A percentile compares a stretch with the other conserved stretches of the same genome.
Conservation (phyloP, 2,113 vertebrate species). For the Lichenostomus cassidix region DNA sequence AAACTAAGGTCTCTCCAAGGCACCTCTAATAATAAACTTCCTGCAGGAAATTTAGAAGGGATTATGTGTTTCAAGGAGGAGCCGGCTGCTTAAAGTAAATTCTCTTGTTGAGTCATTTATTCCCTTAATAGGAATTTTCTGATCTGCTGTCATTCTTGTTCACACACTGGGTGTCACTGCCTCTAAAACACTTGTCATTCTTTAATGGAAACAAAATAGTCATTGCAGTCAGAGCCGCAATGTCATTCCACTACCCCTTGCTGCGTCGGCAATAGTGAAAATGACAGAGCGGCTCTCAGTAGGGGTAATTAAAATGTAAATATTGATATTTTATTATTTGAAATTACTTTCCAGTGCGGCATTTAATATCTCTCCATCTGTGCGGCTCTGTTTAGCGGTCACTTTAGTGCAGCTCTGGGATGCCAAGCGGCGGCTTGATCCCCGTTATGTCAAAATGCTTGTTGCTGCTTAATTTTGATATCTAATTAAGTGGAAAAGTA, state of each 20-base stretch:
- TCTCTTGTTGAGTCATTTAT: conserved; percentile 79
- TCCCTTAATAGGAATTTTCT: conserved; percentile 85
- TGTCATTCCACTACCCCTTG: conserved; percentile 84
- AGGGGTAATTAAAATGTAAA: conserved; percentile 99
- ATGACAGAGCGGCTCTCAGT: conserved; percentile 86
- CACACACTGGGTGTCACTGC: conserved; percentile 80
- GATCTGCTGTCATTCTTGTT: conserved; percentile 82
- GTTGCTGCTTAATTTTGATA: conserved; percentile 93
- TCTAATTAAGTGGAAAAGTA: conserved; percentile 97
- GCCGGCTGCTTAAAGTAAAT: conserved; percentile 61
- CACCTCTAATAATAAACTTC: conserved; percentile 72
- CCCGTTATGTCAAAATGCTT: conserved; percentile 86
- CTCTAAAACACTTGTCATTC: conserved; percentile 86
- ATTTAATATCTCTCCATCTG: conserved; percentile 99
- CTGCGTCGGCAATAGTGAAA: conserved; percentile 84
- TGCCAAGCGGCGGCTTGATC: conserved; percentile 84
- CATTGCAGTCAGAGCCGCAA: conserved; percentile 80
- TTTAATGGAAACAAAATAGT: conserved; percentile 89
- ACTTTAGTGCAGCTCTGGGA: conserved; percentile 89
- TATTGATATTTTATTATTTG: conserved; percentile 99
- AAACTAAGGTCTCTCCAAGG: conserved; percentile 60
- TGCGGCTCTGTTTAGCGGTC: conserved; percentile 87
- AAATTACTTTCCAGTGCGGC: conserved; percentile 95
- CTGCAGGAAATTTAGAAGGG: conserved; percentile 64
- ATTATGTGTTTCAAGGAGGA: conserved; percentile 72